Percentiles rank a stretch among this genome's conserved stretches.
phyloP scores from a whole-genome alignment of 2,797 vertebrate genomes.

The Mus caroli region DNA sequence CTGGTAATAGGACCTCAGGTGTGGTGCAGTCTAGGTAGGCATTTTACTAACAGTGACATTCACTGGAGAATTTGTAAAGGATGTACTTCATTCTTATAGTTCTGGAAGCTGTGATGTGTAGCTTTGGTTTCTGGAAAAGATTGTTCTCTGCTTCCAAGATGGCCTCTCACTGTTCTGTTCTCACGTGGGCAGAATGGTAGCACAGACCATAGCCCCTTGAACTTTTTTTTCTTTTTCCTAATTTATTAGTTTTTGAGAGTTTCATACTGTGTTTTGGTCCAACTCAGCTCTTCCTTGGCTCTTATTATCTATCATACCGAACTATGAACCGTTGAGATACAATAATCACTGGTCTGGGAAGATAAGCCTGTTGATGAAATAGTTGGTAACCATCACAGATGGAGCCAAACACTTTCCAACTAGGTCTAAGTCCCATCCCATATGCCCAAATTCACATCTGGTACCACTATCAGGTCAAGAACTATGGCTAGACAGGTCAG shows the following conservation, averaged over 20 bases:
- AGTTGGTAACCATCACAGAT: not conserved
- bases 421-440: not conserved
- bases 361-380: not conserved
- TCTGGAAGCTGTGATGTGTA: not conserved
- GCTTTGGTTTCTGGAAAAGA: not conserved
- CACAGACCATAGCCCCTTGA: not conserved
- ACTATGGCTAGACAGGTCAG: not conserved
- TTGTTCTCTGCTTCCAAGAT: not conserved
- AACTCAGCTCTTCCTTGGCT: not conserved
- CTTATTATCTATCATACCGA: not conserved
- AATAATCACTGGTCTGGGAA: not conserved
- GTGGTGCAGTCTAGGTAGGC: not conserved
- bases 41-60: not conserved
- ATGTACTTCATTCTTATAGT: not conserved
- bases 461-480: not conserved
- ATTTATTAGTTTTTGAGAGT: not conserved
- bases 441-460: not conserved
- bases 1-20: not conserved
- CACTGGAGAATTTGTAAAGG: not conserved
- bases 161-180: not conserved
- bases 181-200: not conserved
- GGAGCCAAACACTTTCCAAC: not conserved
- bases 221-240: not conserved
- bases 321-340: not conserved
- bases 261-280: not conserved